Evolutionary conservation across 2,888 invertebrate genomes (phyloP).

Genomic region (Drosophila conformis): DNA sequence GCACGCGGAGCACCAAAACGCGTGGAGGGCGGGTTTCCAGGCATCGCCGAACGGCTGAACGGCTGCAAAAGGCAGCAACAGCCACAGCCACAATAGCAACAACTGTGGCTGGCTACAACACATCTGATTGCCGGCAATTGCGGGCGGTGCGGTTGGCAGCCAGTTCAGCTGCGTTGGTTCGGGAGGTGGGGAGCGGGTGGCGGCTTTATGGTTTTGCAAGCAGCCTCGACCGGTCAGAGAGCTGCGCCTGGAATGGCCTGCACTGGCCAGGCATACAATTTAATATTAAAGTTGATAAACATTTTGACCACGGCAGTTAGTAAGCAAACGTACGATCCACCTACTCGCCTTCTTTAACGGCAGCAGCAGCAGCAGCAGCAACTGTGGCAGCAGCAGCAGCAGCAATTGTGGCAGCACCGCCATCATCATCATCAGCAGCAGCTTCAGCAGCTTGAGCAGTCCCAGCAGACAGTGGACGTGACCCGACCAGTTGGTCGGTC

Average conservation of each 20-base stretch:
- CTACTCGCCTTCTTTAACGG: constrained; percentile 83
- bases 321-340: constrained; percentile 85
- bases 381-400: constrained; percentile 64
- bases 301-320: constrained; percentile 84
- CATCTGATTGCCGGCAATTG: constrained; percentile 73
- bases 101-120: constrained; percentile 46
- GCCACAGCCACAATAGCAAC: constrained; percentile 14
- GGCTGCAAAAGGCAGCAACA: constrained; percentile 41
- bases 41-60: constrained; percentile 26
- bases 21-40: constrained; percentile 33
- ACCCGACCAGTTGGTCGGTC: constrained; percentile 56
- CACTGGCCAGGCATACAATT: constrained; percentile 73
- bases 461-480: constrained; percentile 64
- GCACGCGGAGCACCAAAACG: constrained; percentile 64
- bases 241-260: constrained; percentile 20
- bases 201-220: constrained; percentile 51
- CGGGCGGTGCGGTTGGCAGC: constrained; percentile 66
- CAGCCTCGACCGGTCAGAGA: constrained; percentile 53
- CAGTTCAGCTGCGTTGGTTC: constrained; percentile 33
- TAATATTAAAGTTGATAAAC: constrained; percentile 84
- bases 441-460: constrained; percentile 6
- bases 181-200: constrained; percentile 26
- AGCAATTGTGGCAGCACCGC: constrained; percentile 62
- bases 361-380: constrained; percentile 70
- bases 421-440: constrained; percentile 65